These are phyloP conservation scores for Eulimnadia texana DNA, from an alignment of 1,140 invertebrate genomes.

Conservation along the genomic window DNA sequence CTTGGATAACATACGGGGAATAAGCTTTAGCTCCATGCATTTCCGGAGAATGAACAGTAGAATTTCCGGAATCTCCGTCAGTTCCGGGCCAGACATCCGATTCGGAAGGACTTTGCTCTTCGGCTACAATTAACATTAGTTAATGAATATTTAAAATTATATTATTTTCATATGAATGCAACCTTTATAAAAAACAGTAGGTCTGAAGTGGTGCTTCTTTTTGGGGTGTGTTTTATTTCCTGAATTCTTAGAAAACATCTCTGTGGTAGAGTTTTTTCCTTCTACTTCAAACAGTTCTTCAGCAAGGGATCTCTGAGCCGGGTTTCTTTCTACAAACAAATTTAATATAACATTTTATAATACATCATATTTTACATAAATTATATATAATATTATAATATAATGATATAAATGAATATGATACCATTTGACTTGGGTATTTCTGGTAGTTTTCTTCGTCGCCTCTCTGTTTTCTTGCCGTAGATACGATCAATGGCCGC, in stretches of 20 bases:
- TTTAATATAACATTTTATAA: neutral
- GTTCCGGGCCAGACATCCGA: constrained; percentile 60
- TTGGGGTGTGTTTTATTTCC: neutral
- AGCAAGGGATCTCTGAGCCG: constrained; percentile 39
- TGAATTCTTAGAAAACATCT: neutral
- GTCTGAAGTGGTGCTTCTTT: neutral
- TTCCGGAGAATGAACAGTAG: constrained; percentile 75
- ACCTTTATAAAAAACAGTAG: neutral
- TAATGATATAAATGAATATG: no score
- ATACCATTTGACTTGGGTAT: constrained; percentile 38
- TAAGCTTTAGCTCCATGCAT: constrained; percentile 48
- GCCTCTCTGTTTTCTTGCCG: constrained; percentile 36
- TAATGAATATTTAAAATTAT: neutral
- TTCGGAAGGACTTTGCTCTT: constrained; percentile 67
- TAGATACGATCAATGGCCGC: neutral
- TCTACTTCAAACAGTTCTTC: constrained; percentile 41
- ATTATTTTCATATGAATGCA: no score
- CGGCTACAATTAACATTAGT: constrained; percentile 29
- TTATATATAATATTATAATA: no score
- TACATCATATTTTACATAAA: neutral
- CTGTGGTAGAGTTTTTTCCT: neutral
- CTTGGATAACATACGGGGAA: constrained; percentile 38
- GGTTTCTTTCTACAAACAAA: neutral
- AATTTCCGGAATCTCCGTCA: constrained; percentile 72
- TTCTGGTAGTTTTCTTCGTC: constrained; percentile 64